Base-by-base conservation (phyloP, 1,140 invertebrate species). In the Oryctes rhinoceros region DNA sequence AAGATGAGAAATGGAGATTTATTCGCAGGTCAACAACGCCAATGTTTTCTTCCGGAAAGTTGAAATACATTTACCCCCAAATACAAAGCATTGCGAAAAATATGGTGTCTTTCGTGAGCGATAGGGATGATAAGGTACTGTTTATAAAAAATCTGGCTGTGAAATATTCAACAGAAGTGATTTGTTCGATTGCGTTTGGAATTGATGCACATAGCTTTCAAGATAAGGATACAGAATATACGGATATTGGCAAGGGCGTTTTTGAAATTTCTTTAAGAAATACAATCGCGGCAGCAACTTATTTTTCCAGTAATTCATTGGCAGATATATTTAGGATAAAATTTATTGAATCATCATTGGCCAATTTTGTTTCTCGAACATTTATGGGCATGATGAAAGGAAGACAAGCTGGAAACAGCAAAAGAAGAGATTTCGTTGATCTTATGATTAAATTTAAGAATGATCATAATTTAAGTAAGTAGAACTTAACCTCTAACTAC, bases 401-500 rank as follows among this genome's bases (percentile, higher is more conserved):
- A 30, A 81, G 88, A 11, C 81, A 86, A 37, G 79, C 82, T 20
- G 84, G 81, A 37, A 81, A 85, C 4, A 67, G 81, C 6, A 84
- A 85, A 15, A 86, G 90, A 79, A 87, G 89, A 53, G 91, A 91
- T 81, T 88, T 91, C 6, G 88, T 91, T 10, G 90, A 91, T 81
- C 83, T 91, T 39, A 71, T 92, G 11, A 87, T 92, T 24, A 88
- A 90, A 48, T 86, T 90, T 80, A 89, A 88, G 81, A 87, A 86
- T n/a, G 62, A 79, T 71, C 30, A 53, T n/a, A 79, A 79, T 62
- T 67, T 79, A 11, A 48, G 78, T 79, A 24, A 76, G 37, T 76
- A 76, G n/a, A 20, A 15, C 39, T 48, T 47, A 39, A 39, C n/a
- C n/a, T n/a, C 0, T 44, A 44, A 44, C 5, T 44, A 0, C 9